Evolutionary conservation across 2,113 vertebrate species (phyloP), one percentile per base, ranked within the genome.

Genomic region (Ornithorhynchus anatinus): DNA sequence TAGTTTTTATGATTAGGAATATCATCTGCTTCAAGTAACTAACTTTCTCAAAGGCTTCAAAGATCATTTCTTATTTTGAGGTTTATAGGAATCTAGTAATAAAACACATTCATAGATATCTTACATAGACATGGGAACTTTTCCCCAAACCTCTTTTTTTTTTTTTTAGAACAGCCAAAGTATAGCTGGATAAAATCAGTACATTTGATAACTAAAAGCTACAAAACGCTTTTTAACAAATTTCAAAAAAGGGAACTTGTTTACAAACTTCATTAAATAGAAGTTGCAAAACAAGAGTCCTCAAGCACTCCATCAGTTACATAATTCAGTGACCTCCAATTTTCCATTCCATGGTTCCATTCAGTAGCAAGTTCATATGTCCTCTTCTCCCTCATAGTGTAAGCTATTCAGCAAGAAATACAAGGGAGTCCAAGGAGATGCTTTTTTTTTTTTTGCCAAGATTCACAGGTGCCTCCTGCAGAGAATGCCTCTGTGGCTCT

Each of bases 361-460:
- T 87, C 81, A 83, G 72, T 58, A 51, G 74, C 67, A 45, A 54
- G 70, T 59, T 15, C 88, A 76, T 81, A 36, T 75, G 22, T 76
- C 66, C 65, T 90, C 81, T 90, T 77, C 64, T 64, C 38, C 38
- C 73, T 71, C 71, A 80, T 71, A 82, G 86, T 85, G 62, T 12
- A 68, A 74, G 67, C 84, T 79, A 91, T 92, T 92, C 88, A 91
- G 72, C 22, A 50, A 62, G n/a, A 6, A 39, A 62, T 64, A 56
- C 25, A 59, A 64, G 77, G 77, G 51, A 69, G 76, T 52, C 81
- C 64, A 64, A 85, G 78, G 72, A 71, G 15, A 78, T 80, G 14
- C 29, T 70, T n/a, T n/a, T n/a, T n/a, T n/a, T n/a, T n/a, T n/a
- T 62, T 88, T 19, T 90, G 92, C 93, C 91, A 93, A 93, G 87